Base-by-base conservation (phyloP, 2,113 vertebrate species). In the Corydoras sp. region DNA sequence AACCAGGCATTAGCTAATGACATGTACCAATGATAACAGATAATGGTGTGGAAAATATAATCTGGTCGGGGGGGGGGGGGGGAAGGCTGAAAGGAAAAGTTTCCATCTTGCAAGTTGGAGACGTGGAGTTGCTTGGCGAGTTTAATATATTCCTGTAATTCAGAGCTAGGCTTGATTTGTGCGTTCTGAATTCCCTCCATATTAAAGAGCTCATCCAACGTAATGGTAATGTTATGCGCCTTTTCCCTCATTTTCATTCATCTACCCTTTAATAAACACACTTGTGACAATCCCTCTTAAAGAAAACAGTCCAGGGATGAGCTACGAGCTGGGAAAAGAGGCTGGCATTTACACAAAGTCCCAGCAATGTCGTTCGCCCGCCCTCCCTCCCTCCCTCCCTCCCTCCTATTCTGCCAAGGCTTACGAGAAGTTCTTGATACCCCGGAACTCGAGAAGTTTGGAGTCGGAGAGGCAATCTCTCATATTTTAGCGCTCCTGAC, bases 401-500 rank as follows among this genome's bases (percentile, higher is more conserved):
- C 69, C 65, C 72, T 71, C 62, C 63, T 48, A 10, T 58, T 59
- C 65, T 73, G 81, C 79, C 68, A 85, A 86, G 74, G 18, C 18
- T 75, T 77, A 79, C 76, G 35, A 81, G 71, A 88, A 86, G 83
- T 87, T 85, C 82, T 71, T 76, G 71, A 81, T 83, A 86, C 82
- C 82, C 61, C 54, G 80, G 68, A 86, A 24, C 18, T 24, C 18
- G 18, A 24, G 18, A 82, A 76, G 80, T 80, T 75, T 72, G 58
- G 75, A 85, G 78, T 76, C 83, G 77, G 72, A 76, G 78, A 83
- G 76, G 75, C 79, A 67, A 63, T 51, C 60, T 65, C 81, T 85
- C 84, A 87, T 85, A 86, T 87, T 89, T 89, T 86, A 88, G 85
- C 81, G 85, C 81, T 88, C 4, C 77, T 84, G 86, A 86, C 79